Percentiles rank a stretch among this genome's conserved stretches.
phyloP scores from a whole-genome alignment of 2,888 invertebrate genomes.

The Xanthorhoe spadicearia region DNA sequence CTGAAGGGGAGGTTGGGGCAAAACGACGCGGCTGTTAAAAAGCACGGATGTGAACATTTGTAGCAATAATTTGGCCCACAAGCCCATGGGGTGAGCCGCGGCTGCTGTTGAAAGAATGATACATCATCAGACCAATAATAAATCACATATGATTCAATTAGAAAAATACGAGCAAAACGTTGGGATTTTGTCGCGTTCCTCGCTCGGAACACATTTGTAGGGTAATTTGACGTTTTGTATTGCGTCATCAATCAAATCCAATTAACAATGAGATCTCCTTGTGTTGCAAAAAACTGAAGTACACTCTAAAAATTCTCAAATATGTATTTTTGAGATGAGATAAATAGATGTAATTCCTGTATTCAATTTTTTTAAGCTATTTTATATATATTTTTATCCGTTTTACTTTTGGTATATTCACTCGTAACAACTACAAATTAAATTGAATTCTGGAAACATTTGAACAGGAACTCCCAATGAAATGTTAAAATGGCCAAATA shows the following conservation, averaged over 20 bases:
- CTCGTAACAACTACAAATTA: neutral
- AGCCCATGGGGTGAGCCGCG: constrained; percentile 77
- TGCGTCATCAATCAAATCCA: constrained; percentile 79
- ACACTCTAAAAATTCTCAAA: constrained; percentile 17
- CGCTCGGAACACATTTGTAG: constrained; percentile 65
- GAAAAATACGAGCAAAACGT: constrained; percentile 77
- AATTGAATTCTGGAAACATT: neutral
- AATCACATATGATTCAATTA: constrained; percentile 85
- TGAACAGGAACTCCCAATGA: neutral
- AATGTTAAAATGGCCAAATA: neutral
- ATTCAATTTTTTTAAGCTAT: neutral
- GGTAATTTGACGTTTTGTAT: constrained; percentile 79
- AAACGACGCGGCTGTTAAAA: constrained; percentile 70
- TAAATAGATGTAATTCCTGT: constrained; percentile 2
- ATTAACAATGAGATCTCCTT: constrained; percentile 63
- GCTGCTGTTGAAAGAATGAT: constrained; percentile 84
- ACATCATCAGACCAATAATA: constrained; percentile 84
- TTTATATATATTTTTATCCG: neutral
- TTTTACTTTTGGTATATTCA: neutral
- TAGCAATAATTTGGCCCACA: constrained; percentile 80
- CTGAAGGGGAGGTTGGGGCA: constrained; percentile 63
- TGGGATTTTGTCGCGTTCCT: constrained; percentile 70
- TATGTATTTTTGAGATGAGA: constrained; percentile 12
- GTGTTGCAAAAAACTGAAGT: constrained; percentile 35
- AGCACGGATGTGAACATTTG: constrained; percentile 79